Evolutionary conservation across 2,113 vertebrate species (phyloP).

Genomic region (Ceratotherium simum): DNA sequence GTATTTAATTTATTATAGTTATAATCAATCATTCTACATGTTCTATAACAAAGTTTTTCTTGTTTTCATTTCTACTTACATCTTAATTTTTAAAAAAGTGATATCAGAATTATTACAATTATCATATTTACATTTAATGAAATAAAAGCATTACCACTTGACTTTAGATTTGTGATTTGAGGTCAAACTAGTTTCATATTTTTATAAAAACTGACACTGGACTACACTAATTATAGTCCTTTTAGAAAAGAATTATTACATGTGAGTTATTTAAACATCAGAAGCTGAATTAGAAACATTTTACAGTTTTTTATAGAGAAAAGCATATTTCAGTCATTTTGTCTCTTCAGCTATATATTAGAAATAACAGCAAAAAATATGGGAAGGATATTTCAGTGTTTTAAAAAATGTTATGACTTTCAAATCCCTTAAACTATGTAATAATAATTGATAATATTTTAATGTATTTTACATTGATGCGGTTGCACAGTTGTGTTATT

Average conservation of each 20-base stretch:
- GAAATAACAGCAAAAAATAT: neutral
- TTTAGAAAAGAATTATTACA: conserved; percentile 59
- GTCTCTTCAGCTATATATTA: conserved; percentile 66
- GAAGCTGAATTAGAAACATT: conserved; percentile 53
- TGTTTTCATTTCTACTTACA: neutral
- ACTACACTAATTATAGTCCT: conserved; percentile 11
- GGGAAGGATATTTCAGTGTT: neutral
- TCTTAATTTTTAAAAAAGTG: neutral
- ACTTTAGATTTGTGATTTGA: neutral
- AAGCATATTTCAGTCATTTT: conserved; percentile 77
- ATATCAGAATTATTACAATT: neutral
- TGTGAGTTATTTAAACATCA: conserved; percentile 71
- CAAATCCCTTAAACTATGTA: conserved; percentile 9
- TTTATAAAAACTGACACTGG: conserved; percentile 15
- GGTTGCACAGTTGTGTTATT: neutral
- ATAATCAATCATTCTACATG: neutral
- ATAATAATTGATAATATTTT: conserved; percentile 50
- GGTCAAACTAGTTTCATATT: neutral
- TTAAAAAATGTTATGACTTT: conserved; percentile 68
- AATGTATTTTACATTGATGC: neutral
- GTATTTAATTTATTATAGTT: neutral
- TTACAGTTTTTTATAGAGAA: conserved; percentile 56
- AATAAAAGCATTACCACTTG: neutral
- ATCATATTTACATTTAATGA: neutral
- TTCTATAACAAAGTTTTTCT: neutral